Percentiles rank a stretch among this genome's conserved stretches.
Conservation (phyloP, 2,113 vertebrate species). For the Chionodraco myersi region DNA sequence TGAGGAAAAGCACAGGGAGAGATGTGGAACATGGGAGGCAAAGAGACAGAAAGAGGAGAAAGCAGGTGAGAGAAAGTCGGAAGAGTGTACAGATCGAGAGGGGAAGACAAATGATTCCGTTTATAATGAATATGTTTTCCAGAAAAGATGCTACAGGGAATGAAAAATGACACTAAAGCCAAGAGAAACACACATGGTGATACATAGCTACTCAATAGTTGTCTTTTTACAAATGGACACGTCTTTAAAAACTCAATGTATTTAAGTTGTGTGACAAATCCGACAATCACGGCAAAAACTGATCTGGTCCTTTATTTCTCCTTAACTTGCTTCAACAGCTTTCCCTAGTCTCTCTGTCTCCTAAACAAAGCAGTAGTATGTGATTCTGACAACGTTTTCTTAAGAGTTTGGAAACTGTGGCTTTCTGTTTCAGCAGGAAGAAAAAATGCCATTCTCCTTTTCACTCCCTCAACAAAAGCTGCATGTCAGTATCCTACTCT, state of each 20-base stretch:
- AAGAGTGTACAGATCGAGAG: background rate
- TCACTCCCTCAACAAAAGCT: slow-evolving; percentile 61
- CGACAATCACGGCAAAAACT: background rate
- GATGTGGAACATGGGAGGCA: slow-evolving; percentile 7
- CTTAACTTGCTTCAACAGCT: background rate
- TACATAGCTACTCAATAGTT: background rate
- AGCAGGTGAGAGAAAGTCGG: background rate
- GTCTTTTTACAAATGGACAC: background rate
- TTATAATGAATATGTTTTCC: background rate
- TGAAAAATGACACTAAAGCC: background rate
- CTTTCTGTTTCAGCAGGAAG: slow-evolving; percentile 36
- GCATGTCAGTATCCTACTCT: slow-evolving; percentile 61
- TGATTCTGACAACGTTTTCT: background rate
- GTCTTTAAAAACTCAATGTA: background rate
- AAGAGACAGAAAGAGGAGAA: background rate
- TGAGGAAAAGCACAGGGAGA: slow-evolving; percentile 40
- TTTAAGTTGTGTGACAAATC: slow-evolving; percentile 4
- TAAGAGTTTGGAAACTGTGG: slow-evolving; percentile 17
- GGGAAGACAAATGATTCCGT: slow-evolving; percentile 7
- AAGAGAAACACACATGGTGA: background rate
- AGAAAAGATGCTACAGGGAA: background rate
- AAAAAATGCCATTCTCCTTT: slow-evolving; percentile 39
- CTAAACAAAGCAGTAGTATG: background rate
- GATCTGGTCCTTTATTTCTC: slow-evolving; percentile 4
- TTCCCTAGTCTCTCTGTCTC: background rate